Base-by-base conservation (phyloP, 2,888 invertebrate genomes). In the Dioctria linearis region DNA sequence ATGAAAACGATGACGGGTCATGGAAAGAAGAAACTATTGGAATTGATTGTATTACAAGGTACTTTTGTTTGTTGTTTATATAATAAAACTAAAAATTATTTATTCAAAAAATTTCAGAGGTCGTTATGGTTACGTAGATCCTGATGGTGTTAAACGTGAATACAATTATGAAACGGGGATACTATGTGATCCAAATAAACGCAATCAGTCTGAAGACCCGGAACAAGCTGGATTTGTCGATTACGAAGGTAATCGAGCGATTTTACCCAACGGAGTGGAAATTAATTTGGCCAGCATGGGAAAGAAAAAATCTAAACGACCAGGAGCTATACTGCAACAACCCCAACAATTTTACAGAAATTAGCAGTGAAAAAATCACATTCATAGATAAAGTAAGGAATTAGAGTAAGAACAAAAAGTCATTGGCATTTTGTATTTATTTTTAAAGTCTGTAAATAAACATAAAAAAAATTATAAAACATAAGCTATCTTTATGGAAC, bases 11-110 rank as follows among this genome's bases (percentile, higher is more conserved):
- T 85, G 96, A 96, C 85, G 96, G 96, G 39, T 94, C 95, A 2
- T 96, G 94, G 88, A 96, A 96, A 86, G 95, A 96, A 87, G 95
- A 96, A 90, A 91, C 92, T 6, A 94, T 95, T 84, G 96, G 96
- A 65, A 90, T 92, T 9, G 95, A 96, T 87, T 94, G 94, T 85
- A 88, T 94, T 81, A 94, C 94, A 40, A 89, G 90, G 89, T 89
- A 79, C 86, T 86, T 86, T 11, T 13, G 37, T 37, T 39, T 42
- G 4, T 25, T 25, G 25, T 25, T 25, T 25, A 25, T 25, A 25
- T 25, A 2, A 25, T 25, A 49, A 13, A 66, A 79, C n/a, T 5
- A 42, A n/a, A 61, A 61, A 3, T 25, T 25, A 25, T 25, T 25
- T 25, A 25, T 25, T 25, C 59, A 59, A 59, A 65, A 4, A 66